Conservation (phyloP, 2,113 vertebrate genomes). For the Forbesichthys agassizii region DNA sequence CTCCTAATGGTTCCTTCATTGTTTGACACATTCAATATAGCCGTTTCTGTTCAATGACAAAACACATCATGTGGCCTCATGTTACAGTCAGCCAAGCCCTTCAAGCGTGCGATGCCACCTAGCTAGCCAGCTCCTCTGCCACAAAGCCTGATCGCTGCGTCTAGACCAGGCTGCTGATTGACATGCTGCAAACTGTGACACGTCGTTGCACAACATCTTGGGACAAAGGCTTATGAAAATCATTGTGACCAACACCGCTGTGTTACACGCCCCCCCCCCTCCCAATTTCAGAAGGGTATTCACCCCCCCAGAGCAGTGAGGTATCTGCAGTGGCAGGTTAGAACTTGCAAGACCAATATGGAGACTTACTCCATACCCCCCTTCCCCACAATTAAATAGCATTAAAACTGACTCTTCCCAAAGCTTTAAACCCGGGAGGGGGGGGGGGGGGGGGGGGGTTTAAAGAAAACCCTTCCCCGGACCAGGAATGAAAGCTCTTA, state of each 20-base stretch:
- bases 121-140: constrained; percentile 15
- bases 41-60: too few relatives aligned
- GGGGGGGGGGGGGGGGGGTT: not conserved
- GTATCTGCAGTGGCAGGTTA: not conserved
- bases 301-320: not conserved
- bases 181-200: not conserved
- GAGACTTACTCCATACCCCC: not conserved
- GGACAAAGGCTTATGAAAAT: too few relatives aligned
- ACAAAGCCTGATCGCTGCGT: constrained; percentile 35
- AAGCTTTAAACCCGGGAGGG: not conserved
- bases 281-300: too few relatives aligned
- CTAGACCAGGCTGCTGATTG: constrained; percentile 14
- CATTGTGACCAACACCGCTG: too few relatives aligned
- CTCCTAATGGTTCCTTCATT: too few relatives aligned
- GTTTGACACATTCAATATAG: too few relatives aligned
- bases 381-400: not conserved
- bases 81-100: not conserved
- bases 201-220: constrained; percentile 23
- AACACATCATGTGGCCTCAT: too few relatives aligned
- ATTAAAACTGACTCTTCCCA: not conserved
- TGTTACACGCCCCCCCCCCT: too few relatives aligned
- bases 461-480: not conserved
- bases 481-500: not conserved
- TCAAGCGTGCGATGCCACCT: constrained; percentile 13
- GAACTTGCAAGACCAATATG: not conserved